Percentiles rank a stretch among this genome's conserved stretches.
Evolutionary conservation across 2,888 invertebrate genomes (phyloP).

Genomic region (Tachystola acroxantha): DNA sequence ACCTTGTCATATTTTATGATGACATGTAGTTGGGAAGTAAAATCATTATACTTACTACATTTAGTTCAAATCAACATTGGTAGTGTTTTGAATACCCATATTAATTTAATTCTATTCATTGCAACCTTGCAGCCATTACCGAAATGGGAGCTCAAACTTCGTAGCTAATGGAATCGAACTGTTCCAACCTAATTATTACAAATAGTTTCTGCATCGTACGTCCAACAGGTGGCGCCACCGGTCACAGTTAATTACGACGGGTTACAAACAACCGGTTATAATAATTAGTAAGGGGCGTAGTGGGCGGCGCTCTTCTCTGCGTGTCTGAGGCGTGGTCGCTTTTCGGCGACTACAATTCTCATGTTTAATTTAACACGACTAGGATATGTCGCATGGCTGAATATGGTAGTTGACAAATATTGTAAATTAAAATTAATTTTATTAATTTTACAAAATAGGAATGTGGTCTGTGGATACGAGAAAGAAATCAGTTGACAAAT

Average conservation of each 20-base stretch:
- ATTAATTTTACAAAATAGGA: no score
- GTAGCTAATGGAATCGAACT: neutral
- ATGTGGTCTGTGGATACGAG: no score
- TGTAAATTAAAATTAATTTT: no score
- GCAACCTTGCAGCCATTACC: no score
- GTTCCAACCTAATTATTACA: constrained; percentile 31
- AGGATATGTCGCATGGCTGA: constrained; percentile 10
- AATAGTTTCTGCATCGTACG: constrained; percentile 22
- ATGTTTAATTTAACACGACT: constrained; percentile 29
- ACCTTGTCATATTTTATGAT: no score
- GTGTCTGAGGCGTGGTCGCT: constrained; percentile 41
- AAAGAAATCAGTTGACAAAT: no score
- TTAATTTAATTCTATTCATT: no score
- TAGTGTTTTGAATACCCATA: no score
- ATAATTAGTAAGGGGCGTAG: constrained; percentile 71
- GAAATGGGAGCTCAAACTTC: neutral
- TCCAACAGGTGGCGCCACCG: constrained; percentile 61
- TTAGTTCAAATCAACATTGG: no score
- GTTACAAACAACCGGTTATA: constrained; percentile 70
- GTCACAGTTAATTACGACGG: constrained; percentile 59
- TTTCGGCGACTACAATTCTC: constrained; percentile 39
- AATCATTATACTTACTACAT: no score
- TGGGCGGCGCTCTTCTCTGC: constrained; percentile 42
- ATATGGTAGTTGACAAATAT: no score
- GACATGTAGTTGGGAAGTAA: no score